A percentile compares a stretch with the other conserved stretches of the same genome.
These are phyloP conservation scores for Peromyscus eremicus DNA, from an alignment of 2,797 vertebrate species.

Conservation along the genomic window DNA sequence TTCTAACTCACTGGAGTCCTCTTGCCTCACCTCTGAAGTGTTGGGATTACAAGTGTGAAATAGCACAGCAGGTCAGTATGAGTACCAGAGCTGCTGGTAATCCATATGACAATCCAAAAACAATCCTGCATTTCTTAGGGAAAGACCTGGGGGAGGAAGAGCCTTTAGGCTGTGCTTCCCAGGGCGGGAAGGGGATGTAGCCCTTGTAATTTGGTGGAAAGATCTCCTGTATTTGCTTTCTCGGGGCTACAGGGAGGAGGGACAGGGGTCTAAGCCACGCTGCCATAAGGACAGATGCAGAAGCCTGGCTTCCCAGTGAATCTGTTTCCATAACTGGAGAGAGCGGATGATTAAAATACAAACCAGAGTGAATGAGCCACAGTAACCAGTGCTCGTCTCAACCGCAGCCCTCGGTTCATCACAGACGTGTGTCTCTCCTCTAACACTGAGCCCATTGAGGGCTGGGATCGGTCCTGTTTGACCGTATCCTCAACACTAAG, in stretches of 20 bases:
- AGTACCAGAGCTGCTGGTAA: background rate
- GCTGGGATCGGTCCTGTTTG: background rate
- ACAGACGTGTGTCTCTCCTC: background rate
- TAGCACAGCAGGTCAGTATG: background rate
- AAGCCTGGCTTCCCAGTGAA: background rate
- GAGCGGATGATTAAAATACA: constrained; percentile 11
- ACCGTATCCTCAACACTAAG: background rate
- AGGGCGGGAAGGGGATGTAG: background rate
- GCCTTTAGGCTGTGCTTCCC: background rate
- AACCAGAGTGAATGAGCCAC: background rate
- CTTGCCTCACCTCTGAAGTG: background rate
- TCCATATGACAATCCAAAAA: background rate
- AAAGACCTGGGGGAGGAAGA: background rate
- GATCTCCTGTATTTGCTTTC: background rate
- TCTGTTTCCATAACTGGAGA: background rate
- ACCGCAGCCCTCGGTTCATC: background rate
- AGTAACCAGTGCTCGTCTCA: background rate
- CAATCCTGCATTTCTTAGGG: background rate
- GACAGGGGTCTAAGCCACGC: background rate
- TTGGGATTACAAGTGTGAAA: background rate
- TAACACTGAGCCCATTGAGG: background rate
- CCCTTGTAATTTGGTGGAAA: background rate
- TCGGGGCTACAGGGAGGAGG: background rate
- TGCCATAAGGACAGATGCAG: background rate
- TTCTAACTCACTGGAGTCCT: background rate